Evolutionary conservation across 2,797 vertebrate species (phyloP), one percentile per base, ranked within the genome.

Genomic region (Microchirus variegatus): DNA sequence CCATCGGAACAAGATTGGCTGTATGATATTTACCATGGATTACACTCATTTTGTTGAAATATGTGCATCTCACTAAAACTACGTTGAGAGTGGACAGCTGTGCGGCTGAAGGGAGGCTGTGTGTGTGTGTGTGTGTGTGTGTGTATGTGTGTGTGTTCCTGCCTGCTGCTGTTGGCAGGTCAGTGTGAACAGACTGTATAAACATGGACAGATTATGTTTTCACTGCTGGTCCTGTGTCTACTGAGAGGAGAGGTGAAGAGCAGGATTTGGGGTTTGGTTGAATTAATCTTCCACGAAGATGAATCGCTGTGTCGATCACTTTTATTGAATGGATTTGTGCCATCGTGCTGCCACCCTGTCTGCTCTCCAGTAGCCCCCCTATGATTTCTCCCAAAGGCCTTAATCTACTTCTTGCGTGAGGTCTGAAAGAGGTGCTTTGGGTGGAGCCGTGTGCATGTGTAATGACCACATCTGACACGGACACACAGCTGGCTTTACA

Each of bases 201-300:
- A 86, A 87, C 80, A 85, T 45, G 53, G 56, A 78, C 75, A 83
- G 90, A 90, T 90, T 90, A 92, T 83, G 71, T 89, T 85, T 89
- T 73, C 83, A 82, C 70, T 40, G 5, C 76, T 82, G 82, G 73
- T 81, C 59, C 63, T 74, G 60, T 66, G 55, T 67, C 66, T 85
- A 85, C 87, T 68, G 69, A 73, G 70, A 79, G 72, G 73, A 43
- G n/a, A 73, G 16, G 52, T 71, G 63, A 70, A 62, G 48, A 77
- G 68, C 53, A 52, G 81, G 86, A 90, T 93, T 91, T 90, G 71
- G 76, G 77, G 80, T 87, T 87, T 77, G 73, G 75, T 80, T 75
- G 53, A 61, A 53, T 88, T 90, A 87, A 91, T 91, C 88, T 86
- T 68, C 75, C 60, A 64, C 73, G 12, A 13, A 40, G 38, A 40